phyloP scores from a whole-genome alignment of 1,140 invertebrate genomes.

The Whitmania pigra region DNA sequence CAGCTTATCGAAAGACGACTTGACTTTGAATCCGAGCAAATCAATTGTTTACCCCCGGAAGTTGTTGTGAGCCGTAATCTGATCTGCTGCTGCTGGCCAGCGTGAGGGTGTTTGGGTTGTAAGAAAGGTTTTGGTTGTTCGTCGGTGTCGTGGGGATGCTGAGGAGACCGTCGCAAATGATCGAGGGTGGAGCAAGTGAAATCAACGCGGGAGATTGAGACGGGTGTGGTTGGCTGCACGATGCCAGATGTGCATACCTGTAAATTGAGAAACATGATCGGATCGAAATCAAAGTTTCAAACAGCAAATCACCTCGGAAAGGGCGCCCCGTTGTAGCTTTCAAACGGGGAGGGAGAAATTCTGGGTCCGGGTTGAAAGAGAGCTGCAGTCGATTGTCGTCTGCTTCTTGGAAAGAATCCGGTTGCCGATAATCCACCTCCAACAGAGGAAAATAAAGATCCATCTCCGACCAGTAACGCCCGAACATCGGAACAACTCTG shows the following conservation, averaged over 20 bases:
- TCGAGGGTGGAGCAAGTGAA: neutral
- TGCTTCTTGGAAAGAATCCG: neutral
- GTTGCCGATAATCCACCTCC: neutral
- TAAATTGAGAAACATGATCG: neutral
- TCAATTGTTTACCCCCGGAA: neutral
- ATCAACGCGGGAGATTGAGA: no score
- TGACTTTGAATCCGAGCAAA: neutral
- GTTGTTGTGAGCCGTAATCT: constrained; percentile 6
- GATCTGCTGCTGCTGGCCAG: neutral
- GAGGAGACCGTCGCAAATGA: constrained; percentile 7
- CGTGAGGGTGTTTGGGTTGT: neutral
- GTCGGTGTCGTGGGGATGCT: neutral
- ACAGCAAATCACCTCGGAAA: neutral
- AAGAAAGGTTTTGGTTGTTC: neutral
- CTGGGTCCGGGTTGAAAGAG: neutral
- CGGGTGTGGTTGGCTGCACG: no score
- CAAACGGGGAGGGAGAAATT: neutral
- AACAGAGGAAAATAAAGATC: neutral
- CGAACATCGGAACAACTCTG: constrained; percentile 14
- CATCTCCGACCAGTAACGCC: neutral
- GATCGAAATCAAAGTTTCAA: neutral
- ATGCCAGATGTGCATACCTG: no score
- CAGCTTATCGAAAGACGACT: no score
- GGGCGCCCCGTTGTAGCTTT: neutral
- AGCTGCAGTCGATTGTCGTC: neutral